These are phyloP conservation scores for Nephrotoma guestfalica DNA, from an alignment of 2,888 invertebrate genomes.

Conservation along the genomic window DNA sequence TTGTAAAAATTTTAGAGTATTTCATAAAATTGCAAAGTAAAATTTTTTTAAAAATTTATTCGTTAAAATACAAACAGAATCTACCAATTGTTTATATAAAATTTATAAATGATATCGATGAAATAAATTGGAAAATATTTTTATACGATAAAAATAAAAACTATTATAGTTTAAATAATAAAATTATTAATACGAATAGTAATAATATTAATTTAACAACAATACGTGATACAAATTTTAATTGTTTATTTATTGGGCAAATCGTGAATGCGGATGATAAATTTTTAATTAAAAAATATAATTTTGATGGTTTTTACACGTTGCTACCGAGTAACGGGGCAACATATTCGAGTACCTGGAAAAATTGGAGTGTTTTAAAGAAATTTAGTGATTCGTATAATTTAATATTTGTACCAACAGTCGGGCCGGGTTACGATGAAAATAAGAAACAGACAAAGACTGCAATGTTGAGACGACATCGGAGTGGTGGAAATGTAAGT, in stretches of 20 bases:
- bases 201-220: constrained; percentile 24
- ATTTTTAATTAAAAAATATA: constrained; percentile 25
- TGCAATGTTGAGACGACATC: constrained; percentile 27
- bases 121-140: constrained; percentile 34
- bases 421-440: constrained; percentile 57
- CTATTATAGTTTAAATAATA: constrained; percentile 7
- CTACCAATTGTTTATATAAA: constrained; percentile 49
- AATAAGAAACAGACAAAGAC: constrained; percentile 36
- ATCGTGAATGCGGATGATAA: constrained; percentile 18
- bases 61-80: constrained; percentile 20
- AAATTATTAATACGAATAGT: constrained; percentile 15
- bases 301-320: constrained; percentile 47
- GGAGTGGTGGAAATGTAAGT: constrained; percentile 29
- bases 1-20: constrained; percentile 32
- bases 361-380: constrained; percentile 39
- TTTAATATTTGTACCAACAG: constrained; percentile 49
- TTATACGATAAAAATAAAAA: constrained; percentile 27
- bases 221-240: constrained; percentile 36
- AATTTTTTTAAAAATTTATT: constrained; percentile 27
- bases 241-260: constrained; percentile 43
- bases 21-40: constrained; percentile 13
- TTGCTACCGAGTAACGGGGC: constrained; percentile 51
- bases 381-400: constrained; percentile 41
- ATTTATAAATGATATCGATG: constrained; percentile 43
- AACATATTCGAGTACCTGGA: constrained; percentile 47